These are phyloP conservation scores for Psittacula derbiana DNA, from an alignment of 2,797 vertebrate species.

Conservation along the genomic window DNA sequence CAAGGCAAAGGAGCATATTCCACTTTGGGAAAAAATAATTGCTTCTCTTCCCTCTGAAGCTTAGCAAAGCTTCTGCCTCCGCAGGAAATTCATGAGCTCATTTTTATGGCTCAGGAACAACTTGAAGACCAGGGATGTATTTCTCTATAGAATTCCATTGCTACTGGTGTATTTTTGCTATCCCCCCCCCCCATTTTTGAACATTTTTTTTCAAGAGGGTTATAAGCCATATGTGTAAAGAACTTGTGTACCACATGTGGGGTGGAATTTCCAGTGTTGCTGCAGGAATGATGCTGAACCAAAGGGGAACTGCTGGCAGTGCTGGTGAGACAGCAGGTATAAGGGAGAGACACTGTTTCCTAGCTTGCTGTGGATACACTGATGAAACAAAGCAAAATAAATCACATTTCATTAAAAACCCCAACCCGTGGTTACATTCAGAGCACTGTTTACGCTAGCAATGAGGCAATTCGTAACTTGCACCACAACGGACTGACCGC, in stretches of 20 bases:
- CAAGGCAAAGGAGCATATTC: neutral
- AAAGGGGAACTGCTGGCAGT: neutral
- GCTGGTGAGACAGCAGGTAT: neutral
- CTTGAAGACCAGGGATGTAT: neutral
- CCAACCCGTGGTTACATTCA: neutral
- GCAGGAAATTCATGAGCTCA: neutral
- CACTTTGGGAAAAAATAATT: neutral
- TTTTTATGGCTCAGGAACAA: neutral
- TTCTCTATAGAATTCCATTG: neutral
- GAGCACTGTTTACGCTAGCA: neutral
- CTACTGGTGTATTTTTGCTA: neutral
- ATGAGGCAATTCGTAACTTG: constrained; percentile 29
- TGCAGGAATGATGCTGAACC: neutral
- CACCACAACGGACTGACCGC: neutral
- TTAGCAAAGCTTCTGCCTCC: neutral
- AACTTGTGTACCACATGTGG: neutral
- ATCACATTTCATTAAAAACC: neutral
- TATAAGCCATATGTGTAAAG: neutral
- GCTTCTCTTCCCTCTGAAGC: neutral
- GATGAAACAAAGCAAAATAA: neutral
- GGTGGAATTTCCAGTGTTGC: neutral
- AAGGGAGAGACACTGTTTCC: neutral
- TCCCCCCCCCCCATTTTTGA: accelerated
- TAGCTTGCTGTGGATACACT: neutral
- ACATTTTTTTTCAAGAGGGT: neutral